Conservation (phyloP, 2,888 invertebrate genomes). For the Lepas anatifera region DNA sequence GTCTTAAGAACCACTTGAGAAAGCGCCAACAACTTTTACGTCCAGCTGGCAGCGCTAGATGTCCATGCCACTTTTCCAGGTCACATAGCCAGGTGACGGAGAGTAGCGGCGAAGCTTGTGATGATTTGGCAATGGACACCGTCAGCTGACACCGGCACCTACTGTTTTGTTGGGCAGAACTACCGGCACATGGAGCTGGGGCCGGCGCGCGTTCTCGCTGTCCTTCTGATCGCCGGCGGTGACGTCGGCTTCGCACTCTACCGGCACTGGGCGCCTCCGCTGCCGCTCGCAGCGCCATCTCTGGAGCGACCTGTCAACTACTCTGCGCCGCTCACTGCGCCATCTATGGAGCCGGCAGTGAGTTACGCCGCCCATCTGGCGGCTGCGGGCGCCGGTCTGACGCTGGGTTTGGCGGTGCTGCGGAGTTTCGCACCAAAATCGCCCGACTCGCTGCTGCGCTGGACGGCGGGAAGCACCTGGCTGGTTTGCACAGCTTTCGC, state of each 20-base stretch:
- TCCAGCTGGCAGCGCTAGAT: too few relatives aligned
- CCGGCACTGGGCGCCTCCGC: conserved; percentile 81
- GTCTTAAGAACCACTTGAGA: too few relatives aligned
- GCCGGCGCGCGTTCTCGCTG: background rate
- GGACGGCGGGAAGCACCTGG: conserved; percentile 87
- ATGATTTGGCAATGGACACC: too few relatives aligned
- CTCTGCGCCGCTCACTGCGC: conserved; percentile 59
- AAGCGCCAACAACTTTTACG: too few relatives aligned
- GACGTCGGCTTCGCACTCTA: conserved; percentile 93
- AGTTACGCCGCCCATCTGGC: conserved; percentile 91
- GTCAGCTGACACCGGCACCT: too few relatives aligned
- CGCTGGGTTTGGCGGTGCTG: conserved; percentile 81
- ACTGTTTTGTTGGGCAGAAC: too few relatives aligned
- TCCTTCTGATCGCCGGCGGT: conserved; percentile 37
- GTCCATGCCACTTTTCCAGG: too few relatives aligned
- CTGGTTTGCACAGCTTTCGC: conserved; percentile 87
- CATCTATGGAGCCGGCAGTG: conserved; percentile 58
- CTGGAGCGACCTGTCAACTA: conserved; percentile 73
- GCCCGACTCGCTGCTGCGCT: conserved; percentile 75
- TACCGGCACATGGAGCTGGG: background rate
- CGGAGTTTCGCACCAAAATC: background rate
- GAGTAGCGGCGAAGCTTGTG: too few relatives aligned
- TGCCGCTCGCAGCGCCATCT: conserved; percentile 38
- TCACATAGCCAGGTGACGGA: too few relatives aligned
- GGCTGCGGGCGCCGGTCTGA: conserved; percentile 85